Percentiles rank a stretch among this genome's conserved stretches.
Conservation (phyloP, 1,140 invertebrate species). For the Aplysia californica region DNA sequence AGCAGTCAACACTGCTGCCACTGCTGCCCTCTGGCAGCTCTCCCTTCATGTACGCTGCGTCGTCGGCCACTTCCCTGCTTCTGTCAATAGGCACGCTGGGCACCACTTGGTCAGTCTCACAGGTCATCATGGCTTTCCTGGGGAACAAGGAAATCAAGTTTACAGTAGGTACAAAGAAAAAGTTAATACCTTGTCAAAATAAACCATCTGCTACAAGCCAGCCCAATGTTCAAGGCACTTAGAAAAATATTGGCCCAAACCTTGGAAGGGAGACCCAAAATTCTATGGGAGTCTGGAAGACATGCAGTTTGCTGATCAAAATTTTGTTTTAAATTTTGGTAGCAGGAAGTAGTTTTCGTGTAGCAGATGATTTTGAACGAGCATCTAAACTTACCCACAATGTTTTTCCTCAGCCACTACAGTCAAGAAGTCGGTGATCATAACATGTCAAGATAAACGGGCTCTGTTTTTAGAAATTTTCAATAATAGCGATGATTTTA, state of each 20-base stretch:
- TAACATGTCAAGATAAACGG: too few relatives aligned
- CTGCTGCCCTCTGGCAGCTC: neutral
- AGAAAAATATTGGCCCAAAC: neutral
- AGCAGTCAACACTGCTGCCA: neutral
- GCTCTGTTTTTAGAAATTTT: too few relatives aligned
- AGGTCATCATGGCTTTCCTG: conserved; percentile 29
- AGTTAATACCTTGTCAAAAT: neutral
- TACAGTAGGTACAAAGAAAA: neutral
- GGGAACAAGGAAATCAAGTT: neutral
- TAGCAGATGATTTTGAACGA: too few relatives aligned
- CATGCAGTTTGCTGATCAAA: neutral
- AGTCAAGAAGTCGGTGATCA: too few relatives aligned
- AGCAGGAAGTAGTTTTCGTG: too few relatives aligned
- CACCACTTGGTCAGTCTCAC: conserved; percentile 26
- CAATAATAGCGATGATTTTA: too few relatives aligned
- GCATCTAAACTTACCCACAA: too few relatives aligned
- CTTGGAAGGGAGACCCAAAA: neutral
- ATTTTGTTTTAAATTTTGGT: neutral
- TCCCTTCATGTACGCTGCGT: neutral
- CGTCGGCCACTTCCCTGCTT: too few relatives aligned
- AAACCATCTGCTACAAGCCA: neutral
- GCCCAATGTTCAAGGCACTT: neutral
- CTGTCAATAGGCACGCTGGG: conserved; percentile 1
- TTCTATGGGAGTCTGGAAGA: neutral
- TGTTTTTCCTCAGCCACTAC: too few relatives aligned